A percentile compares a stretch with the other conserved stretches of the same genome.
phyloP scores from a whole-genome alignment of 2,113 vertebrate species.

The Thamnophis sirtalis region DNA sequence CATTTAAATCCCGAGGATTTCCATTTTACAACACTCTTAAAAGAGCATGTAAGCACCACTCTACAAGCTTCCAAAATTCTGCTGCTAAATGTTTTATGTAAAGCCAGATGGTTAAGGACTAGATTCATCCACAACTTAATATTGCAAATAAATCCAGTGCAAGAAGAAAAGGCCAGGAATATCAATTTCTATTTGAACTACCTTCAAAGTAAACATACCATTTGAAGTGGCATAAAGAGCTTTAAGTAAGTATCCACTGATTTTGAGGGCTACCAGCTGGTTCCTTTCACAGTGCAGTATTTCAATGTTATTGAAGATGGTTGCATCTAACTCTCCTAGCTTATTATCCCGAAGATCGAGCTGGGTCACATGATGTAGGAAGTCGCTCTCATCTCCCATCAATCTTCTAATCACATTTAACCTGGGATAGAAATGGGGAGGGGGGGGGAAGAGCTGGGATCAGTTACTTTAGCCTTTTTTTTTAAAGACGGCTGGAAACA shows the following conservation, averaged over 20 bases:
- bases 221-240: slow-evolving; percentile 86
- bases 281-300: slow-evolving; percentile 96
- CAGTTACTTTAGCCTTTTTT: background rate
- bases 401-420: slow-evolving; percentile 84
- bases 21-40: background rate
- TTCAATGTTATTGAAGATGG: slow-evolving; percentile 87
- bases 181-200: background rate
- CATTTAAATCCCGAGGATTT: background rate
- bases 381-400: slow-evolving; percentile 79
- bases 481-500: background rate
- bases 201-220: slow-evolving; percentile 67
- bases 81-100: background rate
- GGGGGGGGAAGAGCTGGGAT: background rate
- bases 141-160: background rate
- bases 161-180: background rate
- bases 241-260: slow-evolving; percentile 86
- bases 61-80: background rate
- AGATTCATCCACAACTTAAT: background rate
- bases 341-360: slow-evolving; percentile 91
- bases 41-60: background rate
- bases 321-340: slow-evolving; percentile 83
- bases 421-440: slow-evolving; percentile 60
- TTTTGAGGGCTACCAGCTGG: slow-evolving; percentile 76
- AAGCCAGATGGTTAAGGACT: too few relatives aligned
- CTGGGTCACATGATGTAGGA: slow-evolving; percentile 88